A percentile compares a stretch with the other conserved stretches of the same genome.
Evolutionary conservation across 2,113 vertebrate genomes (phyloP).

Genomic region (Sorex fumeus): DNA sequence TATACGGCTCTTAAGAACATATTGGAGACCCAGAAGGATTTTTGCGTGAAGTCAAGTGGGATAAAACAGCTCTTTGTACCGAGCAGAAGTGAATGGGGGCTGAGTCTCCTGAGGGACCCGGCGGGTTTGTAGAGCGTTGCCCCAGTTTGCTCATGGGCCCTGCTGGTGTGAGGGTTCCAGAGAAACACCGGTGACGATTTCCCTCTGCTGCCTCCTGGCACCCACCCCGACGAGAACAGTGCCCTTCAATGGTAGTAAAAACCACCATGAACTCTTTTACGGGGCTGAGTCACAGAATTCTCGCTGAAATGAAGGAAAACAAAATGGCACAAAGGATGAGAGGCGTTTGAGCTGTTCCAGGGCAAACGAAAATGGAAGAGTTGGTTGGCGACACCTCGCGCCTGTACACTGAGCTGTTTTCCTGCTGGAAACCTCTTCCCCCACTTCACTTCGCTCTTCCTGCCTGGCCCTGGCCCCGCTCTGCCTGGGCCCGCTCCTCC

Average conservation of each 20-base stretch:
- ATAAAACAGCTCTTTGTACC: conserved; percentile 45
- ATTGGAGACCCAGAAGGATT: conserved; percentile 50
- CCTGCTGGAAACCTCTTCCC: background rate
- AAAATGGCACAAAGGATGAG: conserved; percentile 61
- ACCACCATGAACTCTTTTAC: conserved; percentile 72
- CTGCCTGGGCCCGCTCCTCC: too few species aligned
- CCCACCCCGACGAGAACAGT: conserved; percentile 31
- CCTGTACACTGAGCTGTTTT: conserved; percentile 64
- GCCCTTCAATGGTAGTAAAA: conserved; percentile 71
- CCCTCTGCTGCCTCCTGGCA: conserved; percentile 72
- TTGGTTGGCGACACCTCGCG: conserved; percentile 49
- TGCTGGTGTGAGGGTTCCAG: background rate
- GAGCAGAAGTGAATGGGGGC: conserved; percentile 38
- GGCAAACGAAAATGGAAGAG: conserved; percentile 65
- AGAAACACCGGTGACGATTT: conserved; percentile 61
- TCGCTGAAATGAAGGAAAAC: conserved; percentile 70
- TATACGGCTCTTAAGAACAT: background rate
- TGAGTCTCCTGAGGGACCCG: background rate
- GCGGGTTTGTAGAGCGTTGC: background rate
- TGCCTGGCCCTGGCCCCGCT: too few species aligned
- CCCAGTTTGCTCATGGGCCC: conserved; percentile 61
- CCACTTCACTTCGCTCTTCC: background rate
- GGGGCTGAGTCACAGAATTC: conserved; percentile 61
- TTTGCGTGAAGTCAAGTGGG: conserved; percentile 67
- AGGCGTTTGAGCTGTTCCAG: conserved; percentile 38